phyloP scores from a whole-genome alignment of 2,797 vertebrate species.

The Siniperca obscura region DNA sequence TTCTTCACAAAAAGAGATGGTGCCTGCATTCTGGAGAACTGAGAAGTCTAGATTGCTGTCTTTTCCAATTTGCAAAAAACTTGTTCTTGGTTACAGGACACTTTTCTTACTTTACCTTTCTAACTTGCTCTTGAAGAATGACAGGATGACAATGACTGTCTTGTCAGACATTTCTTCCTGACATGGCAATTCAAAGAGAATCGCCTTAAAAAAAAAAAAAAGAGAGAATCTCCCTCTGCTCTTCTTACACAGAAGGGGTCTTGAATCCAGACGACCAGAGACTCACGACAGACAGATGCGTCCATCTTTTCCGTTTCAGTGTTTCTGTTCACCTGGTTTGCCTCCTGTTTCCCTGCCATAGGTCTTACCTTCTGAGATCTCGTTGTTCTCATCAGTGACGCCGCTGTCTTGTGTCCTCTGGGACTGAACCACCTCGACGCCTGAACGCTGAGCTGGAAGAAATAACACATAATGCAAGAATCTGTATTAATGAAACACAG shows the following conservation, averaged over 20 bases:
- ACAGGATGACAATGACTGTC: neutral
- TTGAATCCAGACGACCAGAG: slow-evolving; percentile 27
- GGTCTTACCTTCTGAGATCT: slow-evolving; percentile 83
- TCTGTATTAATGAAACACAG: neutral
- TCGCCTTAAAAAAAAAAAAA: neutral
- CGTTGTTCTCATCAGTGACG: slow-evolving; percentile 67
- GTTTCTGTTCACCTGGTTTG: slow-evolving; percentile 17
- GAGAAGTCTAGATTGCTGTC: neutral
- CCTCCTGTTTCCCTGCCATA: slow-evolving; percentile 10
- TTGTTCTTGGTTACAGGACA: neutral
- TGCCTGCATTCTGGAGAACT: neutral
- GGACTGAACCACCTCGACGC: slow-evolving; percentile 57
- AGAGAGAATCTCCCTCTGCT: neutral
- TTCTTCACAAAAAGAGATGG: slow-evolving; percentile 1
- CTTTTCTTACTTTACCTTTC: neutral
- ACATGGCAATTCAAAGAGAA: slow-evolving; percentile 6
- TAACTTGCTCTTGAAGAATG: neutral
- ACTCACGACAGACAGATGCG: neutral
- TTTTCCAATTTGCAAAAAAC: slow-evolving; percentile 19
- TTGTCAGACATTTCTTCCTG: neutral
- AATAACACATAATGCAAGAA: neutral
- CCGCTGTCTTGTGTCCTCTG: slow-evolving; percentile 56
- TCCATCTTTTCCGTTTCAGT: neutral
- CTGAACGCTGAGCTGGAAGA: slow-evolving; percentile 70
- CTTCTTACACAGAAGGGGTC: neutral